A percentile compares a stretch with the other conserved stretches of the same genome.
Conservation (phyloP, 1,140 invertebrate species). For the Brachionus manjavacas region DNA sequence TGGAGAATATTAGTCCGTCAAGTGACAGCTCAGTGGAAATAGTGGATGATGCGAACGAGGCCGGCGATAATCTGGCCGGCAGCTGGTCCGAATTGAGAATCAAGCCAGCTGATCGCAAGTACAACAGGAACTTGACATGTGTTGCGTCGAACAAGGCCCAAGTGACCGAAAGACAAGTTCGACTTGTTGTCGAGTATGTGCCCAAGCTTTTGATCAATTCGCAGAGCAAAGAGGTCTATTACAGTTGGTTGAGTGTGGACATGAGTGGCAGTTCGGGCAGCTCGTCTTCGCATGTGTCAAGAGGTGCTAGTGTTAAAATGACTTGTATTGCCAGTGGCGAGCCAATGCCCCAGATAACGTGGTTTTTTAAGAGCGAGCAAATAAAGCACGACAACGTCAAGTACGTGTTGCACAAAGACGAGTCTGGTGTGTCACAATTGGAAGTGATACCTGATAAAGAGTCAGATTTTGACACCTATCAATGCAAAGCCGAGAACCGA, state of each 20-base stretch:
- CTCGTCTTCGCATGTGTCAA: neutral
- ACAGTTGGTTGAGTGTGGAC: conserved; percentile 23
- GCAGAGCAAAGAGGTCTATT: neutral
- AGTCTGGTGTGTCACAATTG: neutral
- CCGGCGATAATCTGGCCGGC: neutral
- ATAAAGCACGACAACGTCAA: neutral
- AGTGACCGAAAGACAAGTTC: neutral
- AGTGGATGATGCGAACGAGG: neutral
- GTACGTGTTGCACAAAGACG: neutral
- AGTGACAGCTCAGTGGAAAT: neutral
- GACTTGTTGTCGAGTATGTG: neutral
- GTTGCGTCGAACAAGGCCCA: conserved; percentile 22
- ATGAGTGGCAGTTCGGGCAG: neutral
- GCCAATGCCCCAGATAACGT: conserved; percentile 10
- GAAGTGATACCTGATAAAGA: neutral
- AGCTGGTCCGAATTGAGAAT: conserved; percentile 13
- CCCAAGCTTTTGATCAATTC: neutral
- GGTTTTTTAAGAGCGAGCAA: conserved; percentile 7
- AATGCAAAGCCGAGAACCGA: conserved; percentile 18
- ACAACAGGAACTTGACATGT: conserved; percentile 18
- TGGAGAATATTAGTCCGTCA: neutral
- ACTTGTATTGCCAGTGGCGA: conserved; percentile 24
- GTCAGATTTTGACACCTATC: neutral
- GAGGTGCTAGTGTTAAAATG: neutral
- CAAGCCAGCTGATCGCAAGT: neutral